These are phyloP conservation scores for Penaeus chinensis DNA, from an alignment of 1,140 invertebrate genomes.

Conservation along the genomic window DNA sequence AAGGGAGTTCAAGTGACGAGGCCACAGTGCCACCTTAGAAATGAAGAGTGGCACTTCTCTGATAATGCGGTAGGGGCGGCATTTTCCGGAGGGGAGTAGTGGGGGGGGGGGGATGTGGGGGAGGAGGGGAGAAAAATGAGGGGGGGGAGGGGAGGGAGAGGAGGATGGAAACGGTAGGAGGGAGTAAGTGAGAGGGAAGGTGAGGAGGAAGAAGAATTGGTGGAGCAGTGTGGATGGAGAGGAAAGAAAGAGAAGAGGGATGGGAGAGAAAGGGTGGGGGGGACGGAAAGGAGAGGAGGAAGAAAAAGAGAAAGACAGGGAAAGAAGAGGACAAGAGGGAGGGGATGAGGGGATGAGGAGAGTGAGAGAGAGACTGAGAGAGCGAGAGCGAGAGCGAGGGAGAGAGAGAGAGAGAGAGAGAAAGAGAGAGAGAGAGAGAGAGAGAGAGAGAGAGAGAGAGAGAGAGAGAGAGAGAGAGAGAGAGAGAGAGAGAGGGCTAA, in stretches of 20 bases:
- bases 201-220: background rate
- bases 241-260: too few relatives aligned
- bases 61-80: too few relatives aligned
- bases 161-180: background rate
- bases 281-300: background rate
- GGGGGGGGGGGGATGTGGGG: too few relatives aligned
- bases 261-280: background rate
- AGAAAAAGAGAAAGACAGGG: background rate
- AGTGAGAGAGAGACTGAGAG: background rate
- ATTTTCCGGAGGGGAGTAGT: too few relatives aligned
- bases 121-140: too few relatives aligned
- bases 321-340: background rate
- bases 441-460: background rate
- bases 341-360: background rate
- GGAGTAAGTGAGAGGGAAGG: background rate
- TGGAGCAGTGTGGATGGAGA: too few relatives aligned
- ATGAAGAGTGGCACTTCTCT: too few relatives aligned
- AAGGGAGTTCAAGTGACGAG: too few relatives aligned
- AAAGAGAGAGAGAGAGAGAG: background rate
- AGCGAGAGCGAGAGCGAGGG: background rate
- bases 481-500: slow-evolving; percentile 17
- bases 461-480: background rate
- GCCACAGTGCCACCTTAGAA: too few relatives aligned
- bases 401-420: background rate
- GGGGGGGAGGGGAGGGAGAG: background rate